phyloP scores from a whole-genome alignment of 1,140 invertebrate genomes.

The Bombyx mandarina region DNA sequence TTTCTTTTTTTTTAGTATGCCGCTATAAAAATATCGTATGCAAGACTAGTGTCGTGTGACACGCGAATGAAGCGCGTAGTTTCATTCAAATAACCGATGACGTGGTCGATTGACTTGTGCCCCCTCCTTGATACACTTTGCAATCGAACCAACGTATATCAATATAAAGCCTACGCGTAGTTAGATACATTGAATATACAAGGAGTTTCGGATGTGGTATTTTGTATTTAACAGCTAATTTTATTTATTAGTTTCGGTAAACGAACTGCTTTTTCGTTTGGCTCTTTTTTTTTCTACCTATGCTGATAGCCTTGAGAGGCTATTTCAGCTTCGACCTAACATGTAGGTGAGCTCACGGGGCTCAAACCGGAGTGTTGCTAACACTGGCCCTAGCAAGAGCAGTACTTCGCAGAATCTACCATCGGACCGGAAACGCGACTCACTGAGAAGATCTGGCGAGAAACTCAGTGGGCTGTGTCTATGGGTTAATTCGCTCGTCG shows the following conservation, averaged over 20 bases:
- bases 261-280: no score
- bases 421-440: no score
- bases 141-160: background rate
- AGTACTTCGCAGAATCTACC: no score
- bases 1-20: constrained; percentile 21
- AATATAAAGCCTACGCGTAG: background rate
- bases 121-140: background rate
- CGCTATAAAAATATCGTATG: constrained; percentile 22
- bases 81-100: constrained; percentile 58
- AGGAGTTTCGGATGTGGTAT: background rate
- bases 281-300: no score
- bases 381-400: no score
- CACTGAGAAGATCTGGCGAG: no score
- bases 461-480: no score
- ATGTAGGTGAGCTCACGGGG: no score
- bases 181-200: background rate
- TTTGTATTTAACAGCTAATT: background rate
- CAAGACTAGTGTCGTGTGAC: constrained; percentile 39
- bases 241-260: background rate
- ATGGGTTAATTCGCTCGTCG: no score
- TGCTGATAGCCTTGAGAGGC: no score
- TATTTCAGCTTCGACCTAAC: no score
- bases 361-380: no score
- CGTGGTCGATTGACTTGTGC: constrained; percentile 43
- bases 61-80: constrained; percentile 40